phyloP scores from a whole-genome alignment of 1,140 invertebrate species.

The Drosophila pachea region DNA sequence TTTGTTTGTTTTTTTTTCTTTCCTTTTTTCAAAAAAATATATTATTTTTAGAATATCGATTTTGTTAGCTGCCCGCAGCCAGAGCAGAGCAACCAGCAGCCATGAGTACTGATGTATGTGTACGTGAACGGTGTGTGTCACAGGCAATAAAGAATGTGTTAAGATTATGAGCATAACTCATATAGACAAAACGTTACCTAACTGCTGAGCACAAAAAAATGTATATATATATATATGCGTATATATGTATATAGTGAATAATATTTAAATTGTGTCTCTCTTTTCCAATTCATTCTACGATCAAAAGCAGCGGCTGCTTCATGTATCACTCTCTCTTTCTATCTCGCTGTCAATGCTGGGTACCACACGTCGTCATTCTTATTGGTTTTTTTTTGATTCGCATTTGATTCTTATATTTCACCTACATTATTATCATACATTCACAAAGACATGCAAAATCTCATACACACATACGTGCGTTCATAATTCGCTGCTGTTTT shows the following conservation, averaged over 20 bases:
- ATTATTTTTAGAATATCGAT: constrained; percentile 78
- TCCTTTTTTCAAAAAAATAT: constrained; percentile 70
- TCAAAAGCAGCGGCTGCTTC: constrained; percentile 52
- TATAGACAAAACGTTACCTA: constrained; percentile 73
- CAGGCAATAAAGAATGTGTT: constrained; percentile 61
- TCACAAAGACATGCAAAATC: constrained; percentile 20
- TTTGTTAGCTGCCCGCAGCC: constrained; percentile 63
- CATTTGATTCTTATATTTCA: constrained; percentile 60
- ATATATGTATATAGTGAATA: constrained; percentile 1
- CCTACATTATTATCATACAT: constrained; percentile 59
- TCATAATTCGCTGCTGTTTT: constrained; percentile 48
- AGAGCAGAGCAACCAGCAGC: constrained; percentile 27
- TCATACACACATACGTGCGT: constrained; percentile 14
- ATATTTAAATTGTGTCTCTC: constrained; percentile 20
- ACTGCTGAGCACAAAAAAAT: constrained; percentile 54
- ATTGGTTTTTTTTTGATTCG: constrained; percentile 46
- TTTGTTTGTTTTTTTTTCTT: constrained; percentile 58
- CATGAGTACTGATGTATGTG: constrained; percentile 13
- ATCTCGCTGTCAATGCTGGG: constrained; percentile 27
- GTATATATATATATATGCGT: background rate
- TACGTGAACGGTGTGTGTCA: constrained; percentile 44
- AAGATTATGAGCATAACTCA: constrained; percentile 69
- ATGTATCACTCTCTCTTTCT: constrained; percentile 12
- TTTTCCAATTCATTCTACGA: constrained; percentile 26
- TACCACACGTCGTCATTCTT: constrained; percentile 45